A percentile compares a stretch with the other conserved stretches of the same genome.
Conservation (phyloP, 2,797 vertebrate species). For the Betta splendens region DNA sequence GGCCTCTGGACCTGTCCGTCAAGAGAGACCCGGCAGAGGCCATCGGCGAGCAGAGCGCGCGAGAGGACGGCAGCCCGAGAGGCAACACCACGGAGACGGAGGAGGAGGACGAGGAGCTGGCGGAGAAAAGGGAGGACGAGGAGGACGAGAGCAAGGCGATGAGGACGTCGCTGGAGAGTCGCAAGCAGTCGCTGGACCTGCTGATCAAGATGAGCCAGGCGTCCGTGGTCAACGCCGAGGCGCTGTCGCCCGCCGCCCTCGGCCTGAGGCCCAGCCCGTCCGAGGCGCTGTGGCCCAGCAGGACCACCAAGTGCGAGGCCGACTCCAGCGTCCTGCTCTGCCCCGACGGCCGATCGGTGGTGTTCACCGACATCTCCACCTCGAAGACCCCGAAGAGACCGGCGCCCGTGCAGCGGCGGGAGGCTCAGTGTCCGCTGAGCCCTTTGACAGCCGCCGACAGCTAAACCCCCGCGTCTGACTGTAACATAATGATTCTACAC, state of each 20-base stretch:
- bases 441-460: conserved; percentile 66
- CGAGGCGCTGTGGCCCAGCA: conserved; percentile 85
- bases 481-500: conserved; percentile 13
- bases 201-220: conserved; percentile 87
- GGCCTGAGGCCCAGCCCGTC: conserved; percentile 74
- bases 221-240: conserved; percentile 78
- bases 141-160: conserved; percentile 66
- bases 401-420: conserved; percentile 79
- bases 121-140: conserved; percentile 64
- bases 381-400: conserved; percentile 76
- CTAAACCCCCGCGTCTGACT: conserved; percentile 37
- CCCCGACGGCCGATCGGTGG: conserved; percentile 78
- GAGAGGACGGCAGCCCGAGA: conserved; percentile 17
- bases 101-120: conserved; percentile 70
- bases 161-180: conserved; percentile 76
- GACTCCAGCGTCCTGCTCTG: conserved; percentile 94
- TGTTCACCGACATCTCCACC: conserved; percentile 69
- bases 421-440: conserved; percentile 69
- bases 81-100: conserved; percentile 67
- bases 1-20: conserved; percentile 92
- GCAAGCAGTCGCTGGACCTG: conserved; percentile 86
- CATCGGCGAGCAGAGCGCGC: conserved; percentile 11
- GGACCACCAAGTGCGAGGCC: conserved; percentile 95
- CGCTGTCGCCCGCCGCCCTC: conserved; percentile 72
- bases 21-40: conserved; percentile 75